Evolutionary conservation across 2,888 invertebrate genomes (phyloP).

Genomic region (Aethes cnicana): DNA sequence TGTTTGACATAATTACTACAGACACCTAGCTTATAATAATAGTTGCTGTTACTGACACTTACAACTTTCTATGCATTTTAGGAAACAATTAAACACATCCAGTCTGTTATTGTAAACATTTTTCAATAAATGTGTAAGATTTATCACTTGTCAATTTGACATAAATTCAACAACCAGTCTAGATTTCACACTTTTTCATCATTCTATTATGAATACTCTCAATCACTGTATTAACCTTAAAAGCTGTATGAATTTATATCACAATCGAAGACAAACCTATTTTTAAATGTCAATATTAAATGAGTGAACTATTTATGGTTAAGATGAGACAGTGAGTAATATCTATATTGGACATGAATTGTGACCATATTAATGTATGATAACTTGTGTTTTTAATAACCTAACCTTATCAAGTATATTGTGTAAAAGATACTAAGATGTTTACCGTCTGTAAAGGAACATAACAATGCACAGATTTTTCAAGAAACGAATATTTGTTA

Average conservation of each 20-base stretch:
- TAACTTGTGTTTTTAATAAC: slow-evolving; percentile 28
- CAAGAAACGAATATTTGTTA: background rate
- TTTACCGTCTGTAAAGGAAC: slow-evolving; percentile 19
- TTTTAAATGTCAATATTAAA: slow-evolving; percentile 8
- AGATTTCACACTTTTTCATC: slow-evolving; percentile 47
- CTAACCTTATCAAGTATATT: slow-evolving; percentile 27
- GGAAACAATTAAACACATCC: slow-evolving; percentile 42
- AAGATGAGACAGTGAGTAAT: slow-evolving; percentile 40
- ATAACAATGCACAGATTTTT: slow-evolving; percentile 24
- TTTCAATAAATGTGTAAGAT: slow-evolving; percentile 42
- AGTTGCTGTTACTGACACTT: slow-evolving; percentile 45
- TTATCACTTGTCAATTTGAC: slow-evolving; percentile 61
- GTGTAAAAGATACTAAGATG: slow-evolving; percentile 26
- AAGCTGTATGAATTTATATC: background rate
- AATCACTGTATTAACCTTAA: slow-evolving; percentile 4
- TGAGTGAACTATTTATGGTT: slow-evolving; percentile 34
- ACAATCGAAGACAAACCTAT: background rate
- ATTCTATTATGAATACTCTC: background rate
- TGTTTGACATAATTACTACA: slow-evolving; percentile 1
- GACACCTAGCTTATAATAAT: background rate
- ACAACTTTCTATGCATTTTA: slow-evolving; percentile 73
- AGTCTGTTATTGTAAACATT: slow-evolving; percentile 46
- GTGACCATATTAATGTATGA: slow-evolving; percentile 26
- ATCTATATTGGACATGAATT: slow-evolving; percentile 40
- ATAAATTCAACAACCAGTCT: slow-evolving; percentile 55